A percentile compares a stretch with the other conserved stretches of the same genome.
Conservation (phyloP, 2,888 invertebrate species). For the Euspilapteryx auroguttella region DNA sequence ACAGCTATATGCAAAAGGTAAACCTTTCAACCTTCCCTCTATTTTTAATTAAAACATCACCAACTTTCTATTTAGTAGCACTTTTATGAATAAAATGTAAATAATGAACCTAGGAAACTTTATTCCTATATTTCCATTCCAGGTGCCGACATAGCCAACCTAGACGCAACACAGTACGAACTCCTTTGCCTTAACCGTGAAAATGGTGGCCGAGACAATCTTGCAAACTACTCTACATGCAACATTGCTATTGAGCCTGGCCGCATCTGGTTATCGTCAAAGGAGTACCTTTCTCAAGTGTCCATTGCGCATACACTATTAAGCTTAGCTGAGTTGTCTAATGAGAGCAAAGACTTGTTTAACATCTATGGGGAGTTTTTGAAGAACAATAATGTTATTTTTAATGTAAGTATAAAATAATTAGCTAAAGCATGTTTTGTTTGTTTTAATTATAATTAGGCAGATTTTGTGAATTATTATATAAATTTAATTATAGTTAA, state of each 20-base stretch:
- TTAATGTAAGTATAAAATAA: slow-evolving; percentile 28
- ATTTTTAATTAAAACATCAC: no score
- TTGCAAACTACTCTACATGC: slow-evolving; percentile 59
- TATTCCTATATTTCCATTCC: no score
- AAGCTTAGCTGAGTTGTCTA: slow-evolving; percentile 57
- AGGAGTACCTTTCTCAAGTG: slow-evolving; percentile 52
- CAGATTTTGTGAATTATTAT: no score
- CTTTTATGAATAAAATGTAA: no score
- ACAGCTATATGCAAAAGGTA: no score
- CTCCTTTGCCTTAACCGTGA: slow-evolving; percentile 63
- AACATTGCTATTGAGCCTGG: slow-evolving; percentile 67
- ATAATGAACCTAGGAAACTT: no score
- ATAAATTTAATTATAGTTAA: no score
- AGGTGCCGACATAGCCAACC: slow-evolving; percentile 61
- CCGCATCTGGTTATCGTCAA: slow-evolving; percentile 47
- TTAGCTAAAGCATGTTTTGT: no score
- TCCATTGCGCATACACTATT: slow-evolving; percentile 67
- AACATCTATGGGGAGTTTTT: slow-evolving; percentile 66
- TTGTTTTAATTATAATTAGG: not conserved
- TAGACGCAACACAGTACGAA: slow-evolving; percentile 58
- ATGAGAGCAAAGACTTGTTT: slow-evolving; percentile 60
- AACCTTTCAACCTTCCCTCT: no score
- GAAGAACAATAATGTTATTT: slow-evolving; percentile 50
- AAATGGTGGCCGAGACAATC: slow-evolving; percentile 49
- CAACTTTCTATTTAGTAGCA: no score